These are phyloP conservation scores for Grus americana DNA, from an alignment of 2,113 vertebrate genomes.

Conservation along the genomic window DNA sequence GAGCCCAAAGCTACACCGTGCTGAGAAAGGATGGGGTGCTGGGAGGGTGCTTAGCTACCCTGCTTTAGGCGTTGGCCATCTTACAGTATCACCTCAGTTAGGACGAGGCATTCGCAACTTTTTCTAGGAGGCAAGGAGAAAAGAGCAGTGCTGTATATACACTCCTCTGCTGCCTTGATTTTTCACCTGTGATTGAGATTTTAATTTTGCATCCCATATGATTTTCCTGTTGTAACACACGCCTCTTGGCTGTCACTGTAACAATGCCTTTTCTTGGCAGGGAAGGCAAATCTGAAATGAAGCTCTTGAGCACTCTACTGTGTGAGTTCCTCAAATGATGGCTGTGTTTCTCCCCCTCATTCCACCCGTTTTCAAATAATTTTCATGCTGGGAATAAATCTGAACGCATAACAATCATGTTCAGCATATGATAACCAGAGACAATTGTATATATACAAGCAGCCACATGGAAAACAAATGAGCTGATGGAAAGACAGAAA, in stretches of 20 bases:
- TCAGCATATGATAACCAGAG: slow-evolving; percentile 42
- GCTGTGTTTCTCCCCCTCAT: slow-evolving; percentile 24
- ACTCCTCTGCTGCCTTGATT: background rate
- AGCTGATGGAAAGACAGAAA: slow-evolving; percentile 4
- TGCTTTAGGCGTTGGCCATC: background rate
- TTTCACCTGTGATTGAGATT: slow-evolving; percentile 48
- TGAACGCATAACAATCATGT: background rate
- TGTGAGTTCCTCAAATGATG: background rate
- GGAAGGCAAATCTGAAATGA: slow-evolving; percentile 29
- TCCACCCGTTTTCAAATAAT: slow-evolving; percentile 1
- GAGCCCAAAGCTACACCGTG: background rate
- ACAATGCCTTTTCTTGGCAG: slow-evolving; percentile 53
- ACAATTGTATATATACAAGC: slow-evolving; percentile 1
- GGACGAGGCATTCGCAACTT: background rate
- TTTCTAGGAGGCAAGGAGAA: background rate
- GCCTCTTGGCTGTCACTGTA: slow-evolving; percentile 36
- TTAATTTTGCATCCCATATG: slow-evolving; percentile 44
- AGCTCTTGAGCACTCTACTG: slow-evolving; percentile 36
- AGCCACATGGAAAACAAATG: slow-evolving; percentile 37
- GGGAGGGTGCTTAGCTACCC: background rate
- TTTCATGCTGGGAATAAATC: slow-evolving; percentile 54
- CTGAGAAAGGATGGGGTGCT: background rate
- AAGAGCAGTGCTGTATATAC: background rate
- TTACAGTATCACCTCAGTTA: background rate
- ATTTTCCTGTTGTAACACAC: slow-evolving; percentile 45